phyloP scores from a whole-genome alignment of 2,113 vertebrate species.

The Orycteropus afer region DNA sequence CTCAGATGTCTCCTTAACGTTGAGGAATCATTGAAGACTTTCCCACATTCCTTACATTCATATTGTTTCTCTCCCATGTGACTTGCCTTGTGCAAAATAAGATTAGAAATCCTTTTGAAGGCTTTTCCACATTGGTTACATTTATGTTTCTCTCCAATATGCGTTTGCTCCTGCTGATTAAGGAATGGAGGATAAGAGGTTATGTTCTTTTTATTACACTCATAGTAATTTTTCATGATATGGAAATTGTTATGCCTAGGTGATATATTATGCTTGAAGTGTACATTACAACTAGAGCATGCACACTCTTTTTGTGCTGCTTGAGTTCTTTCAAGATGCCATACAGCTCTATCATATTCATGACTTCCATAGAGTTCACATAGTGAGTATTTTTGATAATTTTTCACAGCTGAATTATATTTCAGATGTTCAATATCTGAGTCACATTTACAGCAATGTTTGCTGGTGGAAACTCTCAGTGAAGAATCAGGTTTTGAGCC shows the following conservation, averaged over 20 bases:
- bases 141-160: constrained; percentile 20
- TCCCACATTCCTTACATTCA: constrained; percentile 46
- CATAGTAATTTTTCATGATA: background rate
- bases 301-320: background rate
- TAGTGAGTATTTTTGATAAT: background rate
- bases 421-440: background rate
- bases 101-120: constrained; percentile 35
- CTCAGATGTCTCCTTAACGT: constrained; percentile 34
- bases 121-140: constrained; percentile 2
- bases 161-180: constrained; percentile 17
- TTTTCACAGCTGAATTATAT: constrained; percentile 1
- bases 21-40: constrained; percentile 48
- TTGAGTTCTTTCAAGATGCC: background rate
- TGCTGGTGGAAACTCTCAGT: constrained; percentile 7
- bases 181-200: background rate
- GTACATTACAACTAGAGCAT: background rate
- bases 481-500: constrained; percentile 32
- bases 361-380: background rate
- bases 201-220: background rate
- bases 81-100: constrained; percentile 28
- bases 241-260: background rate
- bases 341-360: background rate
- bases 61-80: constrained; percentile 42
- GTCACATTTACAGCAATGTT: constrained; percentile 35
- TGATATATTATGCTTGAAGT: background rate